These are phyloP conservation scores for Leptopilina syphax DNA, from an alignment of 2,888 invertebrate species.

Conservation along the genomic window DNA sequence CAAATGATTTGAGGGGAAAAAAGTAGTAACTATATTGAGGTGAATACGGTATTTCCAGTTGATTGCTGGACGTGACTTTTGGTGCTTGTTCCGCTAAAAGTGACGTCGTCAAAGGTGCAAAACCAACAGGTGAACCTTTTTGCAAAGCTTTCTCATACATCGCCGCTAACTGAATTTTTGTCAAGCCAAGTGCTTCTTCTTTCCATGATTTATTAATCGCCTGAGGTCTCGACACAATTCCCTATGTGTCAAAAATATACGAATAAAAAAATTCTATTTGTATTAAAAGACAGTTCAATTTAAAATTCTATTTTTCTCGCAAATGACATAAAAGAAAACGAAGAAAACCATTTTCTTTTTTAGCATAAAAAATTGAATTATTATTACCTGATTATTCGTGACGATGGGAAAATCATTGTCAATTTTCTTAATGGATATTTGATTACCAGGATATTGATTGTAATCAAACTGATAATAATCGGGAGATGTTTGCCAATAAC, in stretches of 20 bases:
- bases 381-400: not conserved
- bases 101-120: slow-evolving; percentile 61
- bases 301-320: no score
- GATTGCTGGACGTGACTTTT: slow-evolving; percentile 52
- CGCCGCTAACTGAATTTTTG: slow-evolving; percentile 76
- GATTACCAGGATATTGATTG: slow-evolving; percentile 8
- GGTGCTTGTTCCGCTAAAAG: slow-evolving; percentile 57
- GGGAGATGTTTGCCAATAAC: slow-evolving; percentile 34
- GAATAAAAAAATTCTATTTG: no score
- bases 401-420: not conserved
- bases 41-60: slow-evolving; percentile 56
- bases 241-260: slow-evolving; percentile 29
- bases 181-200: slow-evolving; percentile 63
- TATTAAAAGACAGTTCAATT: not conserved
- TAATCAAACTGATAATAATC: slow-evolving; percentile 55
- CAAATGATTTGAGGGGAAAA: slow-evolving; percentile 78
- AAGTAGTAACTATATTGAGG: slow-evolving; percentile 78
- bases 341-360: not conserved
- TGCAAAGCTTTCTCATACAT: slow-evolving; percentile 77
- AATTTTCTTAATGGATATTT: slow-evolving; percentile 32
- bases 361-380: not conserved
- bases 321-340: no score
- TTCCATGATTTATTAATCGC: slow-evolving; percentile 27
- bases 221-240: slow-evolving; percentile 4
- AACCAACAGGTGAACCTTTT: slow-evolving; percentile 67